Base-by-base conservation (phyloP, 2,113 vertebrate species). In the Anthoscopus minutus region DNA sequence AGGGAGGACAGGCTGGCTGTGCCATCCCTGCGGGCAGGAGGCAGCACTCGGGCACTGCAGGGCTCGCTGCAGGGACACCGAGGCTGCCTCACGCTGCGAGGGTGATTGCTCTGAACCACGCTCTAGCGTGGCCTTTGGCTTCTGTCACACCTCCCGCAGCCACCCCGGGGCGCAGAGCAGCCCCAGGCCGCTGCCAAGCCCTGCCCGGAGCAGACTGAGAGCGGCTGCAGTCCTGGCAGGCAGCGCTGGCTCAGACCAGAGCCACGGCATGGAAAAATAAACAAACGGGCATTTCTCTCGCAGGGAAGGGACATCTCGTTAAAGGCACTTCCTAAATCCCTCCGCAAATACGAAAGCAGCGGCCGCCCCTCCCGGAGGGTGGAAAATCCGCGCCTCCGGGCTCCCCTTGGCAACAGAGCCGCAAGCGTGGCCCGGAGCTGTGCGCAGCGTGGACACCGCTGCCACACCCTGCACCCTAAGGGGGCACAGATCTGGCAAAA, bases 201-300 rank as follows among this genome's bases (percentile, higher is more conserved):
- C 53, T 60, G 27, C 15, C 22, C 9, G 1, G n/a, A 19, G 62
- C 83, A 8, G 15, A 0, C 16, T 0, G 10, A 27, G 44, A 18
- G 9, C 0, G 0, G 35, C 74, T 3, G 38, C 47, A 0, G 20
- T 3, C 22, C 74, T 8, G 65, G 51, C 9, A 44, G 58, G 1
- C 9, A 30, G 47, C 0, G 44, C 79, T 11, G 25, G 47, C 74
- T 77, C 69, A 4, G 38, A 7, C 11, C 54, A 1, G 5, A 12
- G 22, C 67, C 51, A 4, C 1, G 1, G 42, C 61, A 3, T 0
- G 19, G 54, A 48, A 79, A 90, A 72, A 73, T 2, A 70, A 84
- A 84, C 50, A 27, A 24, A 4, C 1, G 0, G 27, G 45, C 20
- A 1, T 42, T 78, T 35, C 19, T 47, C 13, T 25, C 4, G 4